Conservation (phyloP, 2,888 invertebrate species). For the Caenorhabditis sinica region DNA sequence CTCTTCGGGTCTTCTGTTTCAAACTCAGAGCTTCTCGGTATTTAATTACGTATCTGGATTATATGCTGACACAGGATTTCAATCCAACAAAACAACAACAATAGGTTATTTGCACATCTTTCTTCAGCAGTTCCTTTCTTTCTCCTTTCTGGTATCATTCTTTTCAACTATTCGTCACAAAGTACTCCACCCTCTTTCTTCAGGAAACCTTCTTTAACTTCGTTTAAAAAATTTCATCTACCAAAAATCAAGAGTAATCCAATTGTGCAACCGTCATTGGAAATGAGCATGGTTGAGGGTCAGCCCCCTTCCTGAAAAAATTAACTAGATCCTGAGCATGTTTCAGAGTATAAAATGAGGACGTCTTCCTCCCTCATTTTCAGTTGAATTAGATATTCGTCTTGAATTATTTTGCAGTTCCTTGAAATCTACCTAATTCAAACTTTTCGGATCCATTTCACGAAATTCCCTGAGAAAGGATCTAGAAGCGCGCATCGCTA, state of each 20-base stretch:
- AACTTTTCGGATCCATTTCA: background rate
- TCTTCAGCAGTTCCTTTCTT: background rate
- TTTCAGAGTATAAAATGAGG: background rate
- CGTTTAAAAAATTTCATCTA: background rate
- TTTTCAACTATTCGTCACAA: background rate
- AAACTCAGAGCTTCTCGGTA: background rate
- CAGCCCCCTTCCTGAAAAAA: background rate
- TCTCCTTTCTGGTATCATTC: background rate
- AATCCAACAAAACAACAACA: background rate
- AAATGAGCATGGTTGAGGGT: background rate
- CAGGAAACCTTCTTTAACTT: background rate
- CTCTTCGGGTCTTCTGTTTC: background rate
- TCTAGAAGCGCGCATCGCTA: background rate
- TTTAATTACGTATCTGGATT: conserved; percentile 27
- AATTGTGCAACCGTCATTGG: background rate
- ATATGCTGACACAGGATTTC: background rate
- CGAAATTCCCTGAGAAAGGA: background rate
- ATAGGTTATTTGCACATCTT: background rate
- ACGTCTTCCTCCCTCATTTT: background rate
- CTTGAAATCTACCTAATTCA: background rate
- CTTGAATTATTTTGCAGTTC: background rate
- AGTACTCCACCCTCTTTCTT: conserved; percentile 3
- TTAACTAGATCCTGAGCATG: background rate
- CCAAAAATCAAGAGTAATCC: background rate
- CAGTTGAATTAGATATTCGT: background rate